Base-by-base conservation (phyloP, 1,140 invertebrate genomes). In the Sminthurides bifidus region DNA sequence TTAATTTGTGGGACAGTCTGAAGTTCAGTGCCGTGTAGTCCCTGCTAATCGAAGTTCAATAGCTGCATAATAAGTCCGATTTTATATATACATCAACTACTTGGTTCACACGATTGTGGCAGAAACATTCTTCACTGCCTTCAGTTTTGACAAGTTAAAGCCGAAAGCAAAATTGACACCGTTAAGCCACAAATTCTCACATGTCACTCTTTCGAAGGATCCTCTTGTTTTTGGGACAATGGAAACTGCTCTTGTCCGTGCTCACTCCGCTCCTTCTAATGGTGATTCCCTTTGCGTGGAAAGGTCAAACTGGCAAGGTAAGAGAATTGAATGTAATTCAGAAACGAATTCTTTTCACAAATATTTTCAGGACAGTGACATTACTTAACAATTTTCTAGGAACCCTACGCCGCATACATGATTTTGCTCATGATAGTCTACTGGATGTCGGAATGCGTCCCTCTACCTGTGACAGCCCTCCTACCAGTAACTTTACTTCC, bases 401-500 rank as follows among this genome's bases (percentile, higher is more conserved):
- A 57, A 45, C 38, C 55, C 5, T 57, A 52, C 35, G 55, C 55
- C 15, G 55, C 55, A 8, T 57, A 41, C 31, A 77, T 84, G 0
- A 76, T 92, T 0, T 58, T 87, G 2, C 67, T 91, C 21, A 90
- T 92, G 85, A 82, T 82, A 1, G 73, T 82, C 1, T 91, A 80
- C 68, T 92, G 87, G 87, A 80, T 91, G 38, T 78, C 83, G 8
- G 77, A 92, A 71, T 78, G 81, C 0, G 68, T 92, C n/a, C 87
- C 87, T 0, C 71, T 92, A 12, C 78, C 85, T 0, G 76, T 91
- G 1, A 91, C 88, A 0, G 80, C 87, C 0, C 77, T 92, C 61
- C 69, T 92, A 17, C 89, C 89, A 0, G 77, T 92, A 48, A 79
- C 88, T 1, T 69, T 90, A 0, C 88, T 89, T 67, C 89, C 89